Evolutionary conservation across 2,888 invertebrate species (phyloP).

Genomic region (Lingula anatina): DNA sequence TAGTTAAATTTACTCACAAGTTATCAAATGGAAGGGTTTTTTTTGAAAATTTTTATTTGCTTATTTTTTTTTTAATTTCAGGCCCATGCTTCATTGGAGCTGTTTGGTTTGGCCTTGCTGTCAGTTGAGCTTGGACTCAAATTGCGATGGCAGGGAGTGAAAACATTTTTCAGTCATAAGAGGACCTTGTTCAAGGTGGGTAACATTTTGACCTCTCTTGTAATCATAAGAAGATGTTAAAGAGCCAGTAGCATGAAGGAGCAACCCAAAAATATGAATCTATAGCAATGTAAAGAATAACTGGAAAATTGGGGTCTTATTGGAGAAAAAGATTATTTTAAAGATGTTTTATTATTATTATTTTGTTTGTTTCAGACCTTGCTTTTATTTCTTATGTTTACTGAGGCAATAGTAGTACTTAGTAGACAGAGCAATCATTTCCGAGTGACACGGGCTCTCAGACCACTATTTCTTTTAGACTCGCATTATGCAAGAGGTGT

Average conservation of each 20-base stretch:
- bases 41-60: no score
- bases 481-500: slow-evolving; percentile 79
- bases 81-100: slow-evolving; percentile 76
- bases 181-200: slow-evolving; percentile 78
- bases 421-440: slow-evolving; percentile 79
- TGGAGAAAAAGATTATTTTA: no score
- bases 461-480: slow-evolving; percentile 85
- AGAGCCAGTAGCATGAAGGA: no score
- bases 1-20: background rate
- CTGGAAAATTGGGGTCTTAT: no score
- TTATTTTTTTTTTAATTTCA: no score
- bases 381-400: slow-evolving; percentile 72
- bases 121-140: slow-evolving; percentile 74
- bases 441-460: slow-evolving; percentile 76
- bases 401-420: slow-evolving; percentile 75
- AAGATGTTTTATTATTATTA: no score
- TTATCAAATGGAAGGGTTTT: no score
- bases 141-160: slow-evolving; percentile 79
- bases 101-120: slow-evolving; percentile 70
- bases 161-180: slow-evolving; percentile 76
- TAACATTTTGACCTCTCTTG: no score
- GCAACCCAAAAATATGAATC: no score
- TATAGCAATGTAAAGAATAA: no score
- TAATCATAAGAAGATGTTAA: no score
- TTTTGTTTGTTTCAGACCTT: slow-evolving; percentile 64